These are phyloP conservation scores for Camponotus vicinus DNA, from an alignment of 1,140 invertebrate genomes.

Conservation along the genomic window DNA sequence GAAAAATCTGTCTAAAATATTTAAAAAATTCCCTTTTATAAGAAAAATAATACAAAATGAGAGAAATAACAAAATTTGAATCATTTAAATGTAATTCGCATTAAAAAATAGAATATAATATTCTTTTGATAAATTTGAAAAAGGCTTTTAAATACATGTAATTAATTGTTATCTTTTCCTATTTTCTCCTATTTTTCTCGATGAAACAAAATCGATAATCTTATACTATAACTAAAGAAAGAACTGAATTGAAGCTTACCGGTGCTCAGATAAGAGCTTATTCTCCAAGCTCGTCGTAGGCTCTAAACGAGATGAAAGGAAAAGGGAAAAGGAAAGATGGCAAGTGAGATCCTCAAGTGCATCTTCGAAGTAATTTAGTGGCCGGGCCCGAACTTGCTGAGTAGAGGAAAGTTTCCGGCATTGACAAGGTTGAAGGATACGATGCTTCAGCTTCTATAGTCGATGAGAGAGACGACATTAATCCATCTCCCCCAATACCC, in stretches of 20 bases:
- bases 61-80: neutral
- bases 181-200: slow-evolving; percentile 3
- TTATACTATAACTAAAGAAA: slow-evolving; percentile 5
- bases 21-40: neutral
- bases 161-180: neutral
- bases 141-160: neutral
- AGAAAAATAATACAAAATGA: neutral
- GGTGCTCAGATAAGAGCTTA: neutral
- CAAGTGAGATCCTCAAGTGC: slow-evolving; percentile 57
- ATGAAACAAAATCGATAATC: slow-evolving; percentile 28
- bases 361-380: slow-evolving; percentile 74
- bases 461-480: slow-evolving; percentile 67
- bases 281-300: neutral
- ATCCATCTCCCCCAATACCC: slow-evolving; percentile 66
- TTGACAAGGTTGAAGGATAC: slow-evolving; percentile 67
- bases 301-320: slow-evolving; percentile 5
- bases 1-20: too few relatives aligned
- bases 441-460: slow-evolving; percentile 4
- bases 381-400: slow-evolving; percentile 63
- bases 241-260: neutral
- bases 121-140: slow-evolving; percentile 30
- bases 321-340: neutral
- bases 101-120: slow-evolving; percentile 20
- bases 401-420: slow-evolving; percentile 67
- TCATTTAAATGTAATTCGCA: neutral